Base-by-base conservation (phyloP, 2,113 vertebrate species). In the Morone chrysops region DNA sequence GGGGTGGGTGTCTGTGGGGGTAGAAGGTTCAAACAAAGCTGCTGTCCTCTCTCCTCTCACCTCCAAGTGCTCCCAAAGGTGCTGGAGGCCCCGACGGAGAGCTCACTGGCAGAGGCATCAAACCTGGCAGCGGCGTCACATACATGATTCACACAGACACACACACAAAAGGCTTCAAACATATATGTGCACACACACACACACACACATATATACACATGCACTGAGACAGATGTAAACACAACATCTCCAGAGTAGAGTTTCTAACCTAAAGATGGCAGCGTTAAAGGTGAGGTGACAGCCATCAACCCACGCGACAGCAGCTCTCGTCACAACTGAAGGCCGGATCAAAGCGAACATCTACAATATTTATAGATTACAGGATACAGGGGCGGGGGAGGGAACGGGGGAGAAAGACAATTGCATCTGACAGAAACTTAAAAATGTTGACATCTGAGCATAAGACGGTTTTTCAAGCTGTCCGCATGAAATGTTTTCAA, bases 311-410 rank as follows among this genome's bases (percentile, higher is more conserved):
- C 14, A 63, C 85, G 72, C 18, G 10, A 75, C 66, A 14, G 89
- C 80, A 38, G 81, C 82, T 68, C 80, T 7, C 36, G 25, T 88
- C 77, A 80, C 72, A 67, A 53, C 20, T 78, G 85, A 87, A 61
- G 45, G 59, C 61, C 38, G 50, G 85, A 92, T 92, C 92, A 94
- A 94, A 93, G 93, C 53, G 0, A 83, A 80, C 84, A 70, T 70
- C 87, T 91, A 75, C 77, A 91, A 91, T 93, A 93, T 93, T 93
- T 90, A 92, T 90, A 89, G 88, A 84, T 80, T 71, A 91, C 84
- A 90, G 88, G 87, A 82, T 71, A 74, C 48, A 17, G 20, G 20
- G 36, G 74, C 11, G 59, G 36, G 43, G 70, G 79, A 38, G 56
- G 45, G 40, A 65, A 45, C 7, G 22, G 22, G 47, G 8, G 22